Percentiles rank a stretch among this genome's conserved stretches.
phyloP scores from a whole-genome alignment of 2,888 invertebrate species.

The Craniophora ligustri region DNA sequence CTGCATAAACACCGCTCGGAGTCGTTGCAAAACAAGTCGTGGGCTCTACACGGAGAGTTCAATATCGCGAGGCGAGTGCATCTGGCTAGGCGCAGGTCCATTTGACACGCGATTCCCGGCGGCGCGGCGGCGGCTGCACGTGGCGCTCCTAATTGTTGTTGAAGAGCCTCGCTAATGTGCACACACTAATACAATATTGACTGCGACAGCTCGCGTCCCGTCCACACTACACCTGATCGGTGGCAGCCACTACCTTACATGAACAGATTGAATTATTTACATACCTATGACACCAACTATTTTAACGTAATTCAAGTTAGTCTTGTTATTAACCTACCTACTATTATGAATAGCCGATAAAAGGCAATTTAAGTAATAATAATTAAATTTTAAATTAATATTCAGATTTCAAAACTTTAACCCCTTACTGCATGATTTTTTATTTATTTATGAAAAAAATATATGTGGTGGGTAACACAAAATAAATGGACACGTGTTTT shows the following conservation, averaged over 20 bases:
- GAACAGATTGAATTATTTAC: too few species aligned
- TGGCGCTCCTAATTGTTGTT: constrained; percentile 44
- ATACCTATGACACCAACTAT: background rate
- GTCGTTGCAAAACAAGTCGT: constrained; percentile 14
- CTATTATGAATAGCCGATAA: too few species aligned
- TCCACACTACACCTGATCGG: background rate
- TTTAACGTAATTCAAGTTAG: too few species aligned
- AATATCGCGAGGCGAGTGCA: background rate
- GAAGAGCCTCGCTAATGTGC: constrained; percentile 22
- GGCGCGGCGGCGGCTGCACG: constrained; percentile 3
- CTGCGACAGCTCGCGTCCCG: constrained; percentile 6
- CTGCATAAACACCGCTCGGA: constrained; percentile 58
- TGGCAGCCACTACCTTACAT: too few species aligned
- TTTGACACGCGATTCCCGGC: background rate
- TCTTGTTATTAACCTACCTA: too few species aligned
- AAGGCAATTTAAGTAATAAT: too few species aligned
- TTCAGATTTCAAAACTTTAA: too few species aligned
- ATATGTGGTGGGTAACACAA: too few species aligned
- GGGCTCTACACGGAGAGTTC: background rate
- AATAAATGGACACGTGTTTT: too few species aligned
- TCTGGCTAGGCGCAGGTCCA: background rate
- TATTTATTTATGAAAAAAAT: too few species aligned
- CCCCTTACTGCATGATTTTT: too few species aligned
- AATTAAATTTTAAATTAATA: too few species aligned
- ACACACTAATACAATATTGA: constrained; percentile 59